Evolutionary conservation across 1,140 invertebrate species (phyloP).

Genomic region (Pseudomyrmex flavicornis): DNA sequence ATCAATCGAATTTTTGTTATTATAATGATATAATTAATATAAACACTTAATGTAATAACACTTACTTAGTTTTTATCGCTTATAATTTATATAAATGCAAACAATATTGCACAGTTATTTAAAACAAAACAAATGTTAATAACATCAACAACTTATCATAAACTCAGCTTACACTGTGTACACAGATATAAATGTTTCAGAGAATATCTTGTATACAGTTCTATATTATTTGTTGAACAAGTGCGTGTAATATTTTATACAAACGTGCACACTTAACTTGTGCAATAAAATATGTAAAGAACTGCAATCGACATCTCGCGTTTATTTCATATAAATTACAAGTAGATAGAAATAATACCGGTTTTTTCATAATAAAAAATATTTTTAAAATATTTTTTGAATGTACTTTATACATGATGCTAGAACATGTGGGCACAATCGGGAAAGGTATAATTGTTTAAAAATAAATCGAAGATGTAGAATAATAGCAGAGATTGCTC

Average conservation of each 20-base stretch:
- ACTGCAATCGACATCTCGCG: slow-evolving; percentile 22
- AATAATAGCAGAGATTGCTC: too few relatives aligned
- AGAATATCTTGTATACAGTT: slow-evolving; percentile 37
- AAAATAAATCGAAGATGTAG: too few relatives aligned
- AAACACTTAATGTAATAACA: slow-evolving; percentile 48
- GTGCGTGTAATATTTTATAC: slow-evolving; percentile 23
- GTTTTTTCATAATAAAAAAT: slow-evolving; percentile 52
- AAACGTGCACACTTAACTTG: slow-evolving; percentile 49
- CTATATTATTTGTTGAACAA: neutral
- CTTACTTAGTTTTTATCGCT: slow-evolving; percentile 44
- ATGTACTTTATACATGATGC: too few relatives aligned
- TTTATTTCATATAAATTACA: slow-evolving; percentile 53
- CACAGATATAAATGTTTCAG: neutral
- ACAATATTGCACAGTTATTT: slow-evolving; percentile 12
- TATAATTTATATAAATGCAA: slow-evolving; percentile 48
- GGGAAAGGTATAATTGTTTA: too few relatives aligned
- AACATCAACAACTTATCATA: slow-evolving; percentile 1
- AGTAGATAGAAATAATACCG: slow-evolving; percentile 54
- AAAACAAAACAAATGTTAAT: neutral
- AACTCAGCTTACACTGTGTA: neutral
- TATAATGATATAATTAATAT: slow-evolving; percentile 27
- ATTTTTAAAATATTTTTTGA: slow-evolving; percentile 12
- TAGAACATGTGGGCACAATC: too few relatives aligned
- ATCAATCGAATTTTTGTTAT: slow-evolving; percentile 2
- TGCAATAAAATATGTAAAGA: slow-evolving; percentile 33